Conservation (phyloP, 2,888 invertebrate genomes). For the Amblyteles armatorius region DNA sequence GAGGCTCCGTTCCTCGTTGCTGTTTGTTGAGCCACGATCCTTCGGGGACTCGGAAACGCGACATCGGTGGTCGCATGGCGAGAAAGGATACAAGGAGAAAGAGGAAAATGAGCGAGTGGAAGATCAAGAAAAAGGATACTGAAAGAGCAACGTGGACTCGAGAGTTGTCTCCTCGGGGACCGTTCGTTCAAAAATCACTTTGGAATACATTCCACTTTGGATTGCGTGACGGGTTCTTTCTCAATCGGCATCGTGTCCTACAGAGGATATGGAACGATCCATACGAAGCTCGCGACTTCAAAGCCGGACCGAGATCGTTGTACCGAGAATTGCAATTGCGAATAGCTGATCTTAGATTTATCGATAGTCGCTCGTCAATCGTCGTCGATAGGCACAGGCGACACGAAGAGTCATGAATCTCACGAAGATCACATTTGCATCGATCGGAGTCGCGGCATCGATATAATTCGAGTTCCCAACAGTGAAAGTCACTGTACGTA, state of each 20-base stretch:
- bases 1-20: constrained; percentile 36
- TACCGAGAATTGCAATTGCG: background rate
- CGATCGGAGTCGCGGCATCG: background rate
- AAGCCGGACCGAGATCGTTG: background rate
- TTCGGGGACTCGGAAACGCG: constrained; percentile 48
- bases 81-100: background rate
- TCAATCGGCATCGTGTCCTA: background rate
- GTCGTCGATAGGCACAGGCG: background rate
- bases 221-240: background rate
- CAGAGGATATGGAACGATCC: background rate
- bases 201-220: background rate
- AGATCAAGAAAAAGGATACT: constrained; percentile 17
- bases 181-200: constrained; percentile 21
- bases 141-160: constrained; percentile 7
- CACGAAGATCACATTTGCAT: background rate
- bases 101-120: constrained; percentile 16
- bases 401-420: background rate
- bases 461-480: no score
- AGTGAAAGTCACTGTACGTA: background rate
- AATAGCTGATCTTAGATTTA: background rate
- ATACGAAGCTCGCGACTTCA: background rate
- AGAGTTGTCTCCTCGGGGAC: constrained; percentile 25
- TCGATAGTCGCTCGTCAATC: background rate
- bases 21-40: constrained; percentile 50
- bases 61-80: constrained; percentile 21